Conservation (phyloP, 2,888 invertebrate genomes). For the Zelleria hepariella region DNA sequence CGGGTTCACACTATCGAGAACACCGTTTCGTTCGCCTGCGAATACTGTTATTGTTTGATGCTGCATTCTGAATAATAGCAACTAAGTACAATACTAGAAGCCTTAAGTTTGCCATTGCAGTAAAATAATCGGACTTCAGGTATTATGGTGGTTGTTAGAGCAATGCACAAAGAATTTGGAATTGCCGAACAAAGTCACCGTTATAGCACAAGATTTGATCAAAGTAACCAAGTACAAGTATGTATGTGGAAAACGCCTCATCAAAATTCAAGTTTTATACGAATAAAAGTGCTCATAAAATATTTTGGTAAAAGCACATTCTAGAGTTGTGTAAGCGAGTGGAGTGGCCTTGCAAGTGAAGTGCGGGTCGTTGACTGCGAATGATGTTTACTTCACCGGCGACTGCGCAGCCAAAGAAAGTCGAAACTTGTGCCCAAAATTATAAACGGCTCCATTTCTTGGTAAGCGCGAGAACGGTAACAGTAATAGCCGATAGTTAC, state of each 20-base stretch:
- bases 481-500: background rate
- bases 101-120: background rate
- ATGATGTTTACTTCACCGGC: conserved; percentile 59
- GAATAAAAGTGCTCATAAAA: background rate
- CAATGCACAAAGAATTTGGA: no score
- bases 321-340: conserved; percentile 45
- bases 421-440: conserved; percentile 27
- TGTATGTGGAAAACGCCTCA: no score
- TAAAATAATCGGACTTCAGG: background rate
- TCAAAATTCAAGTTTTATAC: background rate
- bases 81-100: background rate
- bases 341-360: conserved; percentile 53
- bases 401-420: conserved; percentile 50
- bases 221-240: background rate
- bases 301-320: background rate
- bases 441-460: conserved; percentile 24
- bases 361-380: conserved; percentile 56
- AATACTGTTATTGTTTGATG: conserved; percentile 7
- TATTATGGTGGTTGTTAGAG: background rate
- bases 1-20: conserved; percentile 62
- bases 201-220: background rate
- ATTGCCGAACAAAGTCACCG: no score
- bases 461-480: conserved; percentile 27
- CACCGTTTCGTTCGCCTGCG: conserved; percentile 37
- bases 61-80: background rate